Conservation (phyloP, 2,888 invertebrate species). For the Polyommatus icarus region DNA sequence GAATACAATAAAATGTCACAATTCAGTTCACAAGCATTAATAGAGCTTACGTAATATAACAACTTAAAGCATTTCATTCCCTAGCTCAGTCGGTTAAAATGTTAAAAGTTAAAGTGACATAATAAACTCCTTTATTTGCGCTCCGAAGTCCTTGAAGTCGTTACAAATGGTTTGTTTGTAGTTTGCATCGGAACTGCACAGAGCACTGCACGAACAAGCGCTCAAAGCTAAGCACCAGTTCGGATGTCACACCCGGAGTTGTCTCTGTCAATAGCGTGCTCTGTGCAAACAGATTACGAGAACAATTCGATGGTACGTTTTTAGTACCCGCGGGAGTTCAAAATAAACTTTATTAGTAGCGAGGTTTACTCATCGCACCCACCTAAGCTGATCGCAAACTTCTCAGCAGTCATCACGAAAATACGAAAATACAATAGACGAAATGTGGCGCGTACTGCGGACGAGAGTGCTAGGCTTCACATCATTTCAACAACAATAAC, state of each 20-base stretch:
- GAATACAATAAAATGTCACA: background rate
- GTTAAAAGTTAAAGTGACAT: background rate
- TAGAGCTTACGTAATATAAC: too few relatives aligned
- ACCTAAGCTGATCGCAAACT: too few relatives aligned
- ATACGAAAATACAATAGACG: too few relatives aligned
- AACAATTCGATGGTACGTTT: slow-evolving; percentile 17
- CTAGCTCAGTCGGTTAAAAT: background rate
- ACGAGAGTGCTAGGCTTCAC: too few relatives aligned
- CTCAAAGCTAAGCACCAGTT: slow-evolving; percentile 1
- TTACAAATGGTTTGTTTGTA: slow-evolving; percentile 10
- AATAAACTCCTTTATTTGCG: slow-evolving; percentile 5
- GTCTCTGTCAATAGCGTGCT: slow-evolving; percentile 15
- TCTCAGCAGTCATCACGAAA: too few relatives aligned
- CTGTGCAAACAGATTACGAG: slow-evolving; percentile 7
- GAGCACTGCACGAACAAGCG: slow-evolving; percentile 21
- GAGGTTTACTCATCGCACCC: too few relatives aligned
- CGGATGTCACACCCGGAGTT: slow-evolving; percentile 21
- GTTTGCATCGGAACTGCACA: slow-evolving; percentile 14
- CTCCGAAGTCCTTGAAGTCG: slow-evolving; percentile 2
- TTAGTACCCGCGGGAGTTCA: background rate
- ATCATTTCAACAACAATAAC: too few relatives aligned
- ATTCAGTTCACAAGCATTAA: too few relatives aligned
- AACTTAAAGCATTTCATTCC: background rate
- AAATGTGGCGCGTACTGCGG: too few relatives aligned
- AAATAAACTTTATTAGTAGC: background rate